Base-by-base conservation (phyloP, 2,113 vertebrate species). In the Callopanchax toddi region DNA sequence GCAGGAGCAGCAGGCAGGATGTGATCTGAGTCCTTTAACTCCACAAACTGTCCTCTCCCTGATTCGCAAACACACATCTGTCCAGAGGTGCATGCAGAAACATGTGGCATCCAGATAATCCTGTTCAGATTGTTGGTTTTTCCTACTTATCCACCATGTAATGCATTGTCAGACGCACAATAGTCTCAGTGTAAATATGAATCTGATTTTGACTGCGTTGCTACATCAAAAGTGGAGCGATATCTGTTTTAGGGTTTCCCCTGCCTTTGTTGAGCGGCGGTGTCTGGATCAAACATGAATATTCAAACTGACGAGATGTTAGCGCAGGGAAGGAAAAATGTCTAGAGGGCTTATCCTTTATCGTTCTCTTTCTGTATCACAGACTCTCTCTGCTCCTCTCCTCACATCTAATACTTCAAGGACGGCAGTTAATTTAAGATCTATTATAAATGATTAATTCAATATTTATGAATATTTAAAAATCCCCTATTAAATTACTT, bases 401-500 rank as follows among this genome's bases (percentile, higher is more conserved):
- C 67, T 82, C 84, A 84, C 86, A 89, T 89, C 89, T 89, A 86
- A 86, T 86, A 92, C 89, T 91, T 93, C 89, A 93, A 93, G 91
- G 89, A 89, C 79, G 53, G 75, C 75, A 68, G 79, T 91, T 93
- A 92, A 92, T 92, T 92, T 92, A 90, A 92, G 91, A 92, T 92
- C 89, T 91, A 88, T 89, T 92, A 91, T 93, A 90, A 92, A 92
- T 92, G 90, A 93, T 93, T 93, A 90, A 93, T 93, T 89, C 84
- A 92, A 91, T 92, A 92, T 92, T 92, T 92, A 92, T 92, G 91
- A 93, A 92, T 91, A 92, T 92, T 92, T 93, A 87, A 92, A 91
- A 86, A 80, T 85, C 89, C 84, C 36, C 85, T 84, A 89, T 91
- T 92, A 91, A 93, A 92, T 90, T 58, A 90, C 90, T 88, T 90